A percentile compares a stretch with the other conserved stretches of the same genome.
Evolutionary conservation across 2,797 vertebrate genomes (phyloP).

Genomic region (Psittacula derbiana): DNA sequence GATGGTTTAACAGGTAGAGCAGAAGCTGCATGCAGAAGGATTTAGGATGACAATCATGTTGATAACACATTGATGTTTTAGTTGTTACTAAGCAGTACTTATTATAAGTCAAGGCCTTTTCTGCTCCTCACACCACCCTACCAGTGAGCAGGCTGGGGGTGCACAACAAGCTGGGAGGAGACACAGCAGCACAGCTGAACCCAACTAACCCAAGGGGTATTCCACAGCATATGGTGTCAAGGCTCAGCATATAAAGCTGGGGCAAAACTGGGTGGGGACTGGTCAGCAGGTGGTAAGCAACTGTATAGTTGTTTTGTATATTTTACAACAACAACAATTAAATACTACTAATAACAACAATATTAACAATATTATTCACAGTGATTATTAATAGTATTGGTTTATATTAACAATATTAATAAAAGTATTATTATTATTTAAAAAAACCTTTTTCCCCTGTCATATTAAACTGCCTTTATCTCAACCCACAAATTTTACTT

Average conservation of each 20-base stretch:
- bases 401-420: background rate
- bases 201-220: background rate
- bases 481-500: background rate
- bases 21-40: background rate
- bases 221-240: background rate
- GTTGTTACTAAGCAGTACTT: background rate
- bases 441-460: background rate
- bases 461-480: background rate
- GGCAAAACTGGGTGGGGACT: background rate
- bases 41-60: background rate
- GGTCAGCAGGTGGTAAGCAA: fast-evolving
- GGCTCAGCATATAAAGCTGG: background rate
- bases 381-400: background rate
- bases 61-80: background rate
- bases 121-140: background rate
- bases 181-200: background rate
- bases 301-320: background rate
- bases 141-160: background rate
- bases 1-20: background rate
- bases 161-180: background rate
- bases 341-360: background rate
- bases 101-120: background rate
- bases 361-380: background rate
- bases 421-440: background rate
- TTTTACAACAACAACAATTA: background rate